phyloP scores from a whole-genome alignment of 1,140 invertebrate species.

The Cotesia vestalis region DNA sequence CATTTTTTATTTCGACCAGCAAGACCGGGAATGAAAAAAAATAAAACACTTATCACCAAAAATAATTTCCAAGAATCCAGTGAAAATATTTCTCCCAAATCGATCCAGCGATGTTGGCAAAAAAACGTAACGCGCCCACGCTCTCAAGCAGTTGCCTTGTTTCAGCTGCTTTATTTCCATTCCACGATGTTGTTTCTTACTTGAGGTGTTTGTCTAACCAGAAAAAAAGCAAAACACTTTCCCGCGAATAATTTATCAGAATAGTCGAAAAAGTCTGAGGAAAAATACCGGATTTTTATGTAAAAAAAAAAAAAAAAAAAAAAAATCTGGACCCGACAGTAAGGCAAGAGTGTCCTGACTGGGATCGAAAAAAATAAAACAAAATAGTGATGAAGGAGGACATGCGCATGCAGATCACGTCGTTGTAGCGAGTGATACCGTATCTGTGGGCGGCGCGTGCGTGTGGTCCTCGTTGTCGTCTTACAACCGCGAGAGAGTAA shows the following conservation, averaged over 20 bases:
- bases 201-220: background rate
- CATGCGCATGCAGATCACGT: conserved; percentile 64
- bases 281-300: no score
- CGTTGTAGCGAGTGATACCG: conserved; percentile 61
- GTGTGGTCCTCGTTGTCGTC: conserved; percentile 62
- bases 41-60: conserved; percentile 3
- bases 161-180: conserved; percentile 23
- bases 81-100: conserved; percentile 30
- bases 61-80: conserved; percentile 28
- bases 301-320: conserved; percentile 31
- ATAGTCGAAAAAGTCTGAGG: no score
- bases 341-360: conserved; percentile 16
- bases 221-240: background rate
- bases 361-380: no score
- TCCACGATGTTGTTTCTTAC: conserved; percentile 2
- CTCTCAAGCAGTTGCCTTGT: conserved; percentile 18
- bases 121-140: conserved; percentile 23
- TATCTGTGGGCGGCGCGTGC: conserved; percentile 65
- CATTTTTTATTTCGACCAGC: background rate
- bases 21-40: background rate
- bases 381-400: conserved; percentile 48
- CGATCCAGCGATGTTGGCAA: conserved; percentile 13
- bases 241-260: background rate
- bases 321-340: background rate
- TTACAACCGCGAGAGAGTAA: no score